Conservation (phyloP, 2,113 vertebrate species). For the Ochotona princeps region DNA sequence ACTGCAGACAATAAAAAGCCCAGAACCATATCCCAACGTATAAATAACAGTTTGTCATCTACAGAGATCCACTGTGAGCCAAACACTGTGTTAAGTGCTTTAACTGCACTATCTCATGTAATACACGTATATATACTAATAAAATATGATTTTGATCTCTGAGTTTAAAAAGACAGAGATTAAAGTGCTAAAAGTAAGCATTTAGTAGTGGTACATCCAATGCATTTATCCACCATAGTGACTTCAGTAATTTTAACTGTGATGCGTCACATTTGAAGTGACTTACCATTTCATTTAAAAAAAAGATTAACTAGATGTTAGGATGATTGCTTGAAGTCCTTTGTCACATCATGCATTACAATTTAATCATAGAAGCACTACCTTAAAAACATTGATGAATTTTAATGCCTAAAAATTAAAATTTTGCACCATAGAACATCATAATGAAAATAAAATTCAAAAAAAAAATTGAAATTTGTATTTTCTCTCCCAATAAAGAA, state of each 20-base stretch:
- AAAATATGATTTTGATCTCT: constrained; percentile 10
- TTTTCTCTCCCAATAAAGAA: background rate
- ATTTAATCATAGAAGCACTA: background rate
- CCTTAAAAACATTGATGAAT: background rate
- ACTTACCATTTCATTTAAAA: background rate
- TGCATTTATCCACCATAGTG: background rate
- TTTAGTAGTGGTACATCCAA: background rate
- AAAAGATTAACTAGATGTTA: background rate
- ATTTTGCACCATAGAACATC: background rate
- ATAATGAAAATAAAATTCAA: constrained; percentile 1
- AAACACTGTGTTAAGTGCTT: background rate
- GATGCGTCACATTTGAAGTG: background rate
- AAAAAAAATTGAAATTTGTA: background rate
- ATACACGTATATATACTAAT: background rate
- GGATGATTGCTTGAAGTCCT: background rate
- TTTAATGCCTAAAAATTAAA: background rate
- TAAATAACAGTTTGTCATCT: background rate
- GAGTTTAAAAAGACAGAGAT: background rate
- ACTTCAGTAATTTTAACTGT: constrained; percentile 13
- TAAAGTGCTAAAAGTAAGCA: background rate
- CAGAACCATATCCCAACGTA: background rate
- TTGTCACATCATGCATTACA: constrained; percentile 3
- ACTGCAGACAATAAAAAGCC: background rate
- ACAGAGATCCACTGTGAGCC: background rate
- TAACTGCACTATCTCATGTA: background rate